A percentile compares a stretch with the other conserved stretches of the same genome.
These are phyloP conservation scores for Polyodon spathula DNA, from an alignment of 2,113 vertebrate genomes.

Conservation along the genomic window DNA sequence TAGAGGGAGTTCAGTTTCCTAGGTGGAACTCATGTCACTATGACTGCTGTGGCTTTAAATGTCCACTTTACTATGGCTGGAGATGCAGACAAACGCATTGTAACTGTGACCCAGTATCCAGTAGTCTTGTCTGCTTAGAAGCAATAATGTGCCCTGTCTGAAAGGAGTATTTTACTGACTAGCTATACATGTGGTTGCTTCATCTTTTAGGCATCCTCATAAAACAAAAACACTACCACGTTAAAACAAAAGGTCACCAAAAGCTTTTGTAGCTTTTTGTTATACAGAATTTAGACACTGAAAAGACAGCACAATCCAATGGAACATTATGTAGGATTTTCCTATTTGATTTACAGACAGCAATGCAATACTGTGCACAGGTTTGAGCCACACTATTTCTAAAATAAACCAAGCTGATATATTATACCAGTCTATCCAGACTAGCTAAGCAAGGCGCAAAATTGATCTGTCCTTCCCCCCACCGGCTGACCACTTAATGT, in stretches of 20 bases:
- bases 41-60: slow-evolving; percentile 35
- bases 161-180: too few relatives aligned
- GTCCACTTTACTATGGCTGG: slow-evolving; percentile 34
- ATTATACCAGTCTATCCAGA: slow-evolving; percentile 30
- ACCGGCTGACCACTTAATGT: slow-evolving; percentile 2
- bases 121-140: neutral
- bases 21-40: slow-evolving; percentile 63
- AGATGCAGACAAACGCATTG: neutral
- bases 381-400: neutral
- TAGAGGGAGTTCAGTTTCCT: slow-evolving; percentile 46
- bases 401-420: neutral
- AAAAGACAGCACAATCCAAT: slow-evolving; percentile 15
- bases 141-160: too few relatives aligned
- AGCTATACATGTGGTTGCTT: too few relatives aligned
- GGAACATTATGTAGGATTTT: too few relatives aligned
- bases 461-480: slow-evolving; percentile 20
- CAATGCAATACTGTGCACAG: too few relatives aligned
- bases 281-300: slow-evolving; percentile 47
- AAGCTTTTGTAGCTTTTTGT: slow-evolving; percentile 7
- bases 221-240: too few relatives aligned
- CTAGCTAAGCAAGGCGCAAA: too few relatives aligned
- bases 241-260: too few relatives aligned
- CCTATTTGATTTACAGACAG: too few relatives aligned
- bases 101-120: neutral
- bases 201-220: too few relatives aligned